Evolutionary conservation across 2,888 invertebrate species (phyloP).

Genomic region (Drosophila siamana): DNA sequence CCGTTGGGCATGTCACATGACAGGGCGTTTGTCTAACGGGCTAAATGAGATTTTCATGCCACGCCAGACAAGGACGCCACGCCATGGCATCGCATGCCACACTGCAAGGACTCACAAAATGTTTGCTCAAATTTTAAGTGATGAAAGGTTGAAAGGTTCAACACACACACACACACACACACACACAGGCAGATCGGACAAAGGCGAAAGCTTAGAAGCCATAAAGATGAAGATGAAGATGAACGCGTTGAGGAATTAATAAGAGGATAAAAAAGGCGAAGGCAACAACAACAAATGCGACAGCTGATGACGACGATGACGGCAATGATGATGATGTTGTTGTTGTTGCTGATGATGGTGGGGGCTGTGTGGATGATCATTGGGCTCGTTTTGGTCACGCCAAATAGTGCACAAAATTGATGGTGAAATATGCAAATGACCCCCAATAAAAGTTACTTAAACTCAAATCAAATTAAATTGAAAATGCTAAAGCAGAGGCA

Average conservation of each 20-base stretch:
- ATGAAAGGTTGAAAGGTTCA: constrained; percentile 72
- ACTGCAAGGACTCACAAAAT: constrained; percentile 45
- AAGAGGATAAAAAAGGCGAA: constrained; percentile 30
- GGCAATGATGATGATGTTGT: constrained; percentile 9
- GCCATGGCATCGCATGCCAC: not conserved
- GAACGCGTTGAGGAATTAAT: constrained; percentile 75
- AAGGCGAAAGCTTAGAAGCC: constrained; percentile 61
- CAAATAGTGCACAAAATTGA: constrained; percentile 39
- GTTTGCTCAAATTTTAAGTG: constrained; percentile 71
- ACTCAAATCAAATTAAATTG: constrained; percentile 55
- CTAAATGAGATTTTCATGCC: constrained; percentile 67
- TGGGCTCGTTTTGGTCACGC: constrained; percentile 15
- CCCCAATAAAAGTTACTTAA: constrained; percentile 52
- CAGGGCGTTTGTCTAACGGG: constrained; percentile 44
- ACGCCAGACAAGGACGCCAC: constrained; percentile 12
- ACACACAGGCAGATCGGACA: constrained; percentile 22
- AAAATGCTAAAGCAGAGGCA: constrained; percentile 34
- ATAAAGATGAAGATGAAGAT: constrained; percentile 73
- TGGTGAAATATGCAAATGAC: constrained; percentile 57
- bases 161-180: constrained; percentile 20
- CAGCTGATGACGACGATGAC: constrained; percentile 16
- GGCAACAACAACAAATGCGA: not conserved
- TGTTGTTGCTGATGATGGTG: constrained; percentile 12
- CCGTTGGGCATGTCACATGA: constrained; percentile 46
- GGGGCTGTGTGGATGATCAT: no score